These are phyloP conservation scores for Eriosoma lanigerum DNA, from an alignment of 1,140 invertebrate genomes.

Conservation along the genomic window DNA sequence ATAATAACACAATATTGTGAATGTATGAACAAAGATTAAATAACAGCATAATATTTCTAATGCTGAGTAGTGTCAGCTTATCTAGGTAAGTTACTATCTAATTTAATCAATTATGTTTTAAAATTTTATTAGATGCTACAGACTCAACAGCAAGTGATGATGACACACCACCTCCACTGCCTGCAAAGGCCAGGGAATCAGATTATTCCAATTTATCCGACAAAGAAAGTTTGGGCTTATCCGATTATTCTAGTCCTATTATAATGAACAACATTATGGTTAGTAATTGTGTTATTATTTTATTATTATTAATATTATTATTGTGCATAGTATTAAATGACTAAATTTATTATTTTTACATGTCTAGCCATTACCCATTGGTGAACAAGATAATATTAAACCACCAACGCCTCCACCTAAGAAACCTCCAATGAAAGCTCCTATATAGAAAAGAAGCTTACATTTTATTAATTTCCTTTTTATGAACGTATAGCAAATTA, in stretches of 20 bases:
- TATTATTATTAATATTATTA: neutral
- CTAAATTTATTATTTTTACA: neutral
- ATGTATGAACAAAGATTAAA: no score
- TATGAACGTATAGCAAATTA: neutral
- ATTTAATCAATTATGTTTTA: neutral
- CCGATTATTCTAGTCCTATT: slow-evolving; percentile 47
- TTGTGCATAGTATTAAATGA: no score
- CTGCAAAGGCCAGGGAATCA: slow-evolving; percentile 67
- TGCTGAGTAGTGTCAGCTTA: no score
- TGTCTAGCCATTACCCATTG: neutral
- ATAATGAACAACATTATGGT: slow-evolving; percentile 33
- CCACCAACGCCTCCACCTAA: slow-evolving; percentile 41
- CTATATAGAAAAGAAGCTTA: slow-evolving; percentile 15
- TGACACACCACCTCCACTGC: slow-evolving; percentile 68
- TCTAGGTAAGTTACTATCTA: no score
- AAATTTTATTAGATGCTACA: slow-evolving; percentile 56
- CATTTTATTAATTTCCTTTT: neutral
- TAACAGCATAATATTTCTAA: no score
- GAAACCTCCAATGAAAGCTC: slow-evolving; percentile 33
- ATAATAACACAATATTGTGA: no score
- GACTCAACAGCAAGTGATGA: slow-evolving; percentile 68
- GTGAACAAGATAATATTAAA: slow-evolving; percentile 12
- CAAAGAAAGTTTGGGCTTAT: slow-evolving; percentile 42
- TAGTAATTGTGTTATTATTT: neutral
- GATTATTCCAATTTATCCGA: slow-evolving; percentile 66